Conservation (phyloP, 2,113 vertebrate genomes). For the Plecotus auritus region DNA sequence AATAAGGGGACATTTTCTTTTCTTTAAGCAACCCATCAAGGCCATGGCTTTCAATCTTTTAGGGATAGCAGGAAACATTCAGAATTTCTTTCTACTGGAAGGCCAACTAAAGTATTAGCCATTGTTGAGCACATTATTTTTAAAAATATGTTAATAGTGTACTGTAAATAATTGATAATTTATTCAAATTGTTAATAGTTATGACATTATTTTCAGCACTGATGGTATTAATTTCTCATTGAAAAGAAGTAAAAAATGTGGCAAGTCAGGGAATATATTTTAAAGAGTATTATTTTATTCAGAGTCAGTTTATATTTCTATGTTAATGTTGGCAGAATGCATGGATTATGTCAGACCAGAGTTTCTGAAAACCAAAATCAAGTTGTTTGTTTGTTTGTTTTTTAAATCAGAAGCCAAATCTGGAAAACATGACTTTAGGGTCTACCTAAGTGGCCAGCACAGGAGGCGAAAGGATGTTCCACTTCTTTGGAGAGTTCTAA, state of each 20-base stretch:
- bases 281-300: neutral
- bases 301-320: neutral
- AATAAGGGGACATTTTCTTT: constrained; percentile 49
- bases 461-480: neutral
- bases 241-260: neutral
- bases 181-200: neutral
- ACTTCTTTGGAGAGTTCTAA: neutral
- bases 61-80: neutral
- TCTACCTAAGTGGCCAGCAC: neutral
- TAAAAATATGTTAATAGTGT: neutral
- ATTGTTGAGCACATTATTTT: neutral
- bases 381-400: neutral
- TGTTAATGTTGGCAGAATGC: neutral
- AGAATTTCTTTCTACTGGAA: neutral
- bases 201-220: neutral
- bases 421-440: neutral
- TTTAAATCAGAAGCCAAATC: neutral
- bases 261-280: neutral
- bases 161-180: neutral
- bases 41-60: neutral
- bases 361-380: neutral
- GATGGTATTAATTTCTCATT: neutral
- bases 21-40: neutral
- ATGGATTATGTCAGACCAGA: neutral
- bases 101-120: neutral